Evolutionary conservation across 1,140 invertebrate species (phyloP), one percentile per base, ranked within the genome.

Genomic region (Bombus balteatus): DNA sequence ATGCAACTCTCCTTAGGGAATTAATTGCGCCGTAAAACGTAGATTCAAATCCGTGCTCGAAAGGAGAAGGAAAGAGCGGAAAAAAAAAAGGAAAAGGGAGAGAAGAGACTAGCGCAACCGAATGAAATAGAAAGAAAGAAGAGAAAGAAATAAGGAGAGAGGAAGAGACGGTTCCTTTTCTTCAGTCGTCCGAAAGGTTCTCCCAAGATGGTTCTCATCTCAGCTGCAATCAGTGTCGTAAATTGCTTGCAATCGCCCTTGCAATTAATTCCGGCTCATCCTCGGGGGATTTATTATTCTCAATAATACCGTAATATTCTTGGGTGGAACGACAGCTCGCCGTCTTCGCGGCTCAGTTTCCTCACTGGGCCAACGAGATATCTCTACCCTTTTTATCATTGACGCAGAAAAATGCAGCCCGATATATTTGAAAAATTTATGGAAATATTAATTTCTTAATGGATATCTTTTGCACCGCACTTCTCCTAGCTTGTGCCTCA

Each of bases 241-340:
- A 92, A 92, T 92, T 92, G 91, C 91, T 92, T 91, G 91, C 91
- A 92, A 92, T 92, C 91, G 92, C 82, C 83, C 88, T 86, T 90
- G 91, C 90, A 92, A 92, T 92, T 92, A 92, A 92, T 92, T 92
- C 92, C 87, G 76, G 90, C 90, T 92, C 92, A 92, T 92, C 90
- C 91, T 81, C 79, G 13, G 68, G 81, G 89, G 87, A 92, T 92
- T 92, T 92, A 92, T 92, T 91, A 92, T 92, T 92, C 89, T 91
- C 90, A 91, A 92, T 92, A 92, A 92, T 91, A 87, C 86, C 53
- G 85, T 90, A 88, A 92, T 91, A 92, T 92, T 92, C 88, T 88
- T 85, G 82, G 87, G 37, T 87, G 87, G 77, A 59, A 74, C 77
- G 84, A 85, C 77, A 82, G 68, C 68, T 65, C 77, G 70, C 65